Conservation (phyloP, 2,888 invertebrate species). For the Hoplodrina ambigua region DNA sequence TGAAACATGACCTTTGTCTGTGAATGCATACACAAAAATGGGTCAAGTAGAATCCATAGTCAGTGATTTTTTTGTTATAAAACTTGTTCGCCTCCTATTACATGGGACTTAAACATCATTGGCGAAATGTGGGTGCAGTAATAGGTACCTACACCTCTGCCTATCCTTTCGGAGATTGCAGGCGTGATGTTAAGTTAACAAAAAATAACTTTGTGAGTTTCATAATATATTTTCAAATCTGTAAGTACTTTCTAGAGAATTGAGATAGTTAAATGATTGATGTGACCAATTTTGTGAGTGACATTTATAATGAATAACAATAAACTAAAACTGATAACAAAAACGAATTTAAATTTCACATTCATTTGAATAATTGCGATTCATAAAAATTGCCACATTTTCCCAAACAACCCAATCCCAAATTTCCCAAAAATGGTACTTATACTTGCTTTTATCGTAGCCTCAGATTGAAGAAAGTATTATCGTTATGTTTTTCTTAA, state of each 20-base stretch:
- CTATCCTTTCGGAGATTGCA: too few relatives aligned
- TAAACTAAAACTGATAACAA: not conserved
- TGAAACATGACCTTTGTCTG: not conserved
- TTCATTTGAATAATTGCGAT: slow-evolving; percentile 31
- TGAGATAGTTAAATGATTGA: not conserved
- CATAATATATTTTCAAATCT: not conserved
- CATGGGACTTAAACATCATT: too few relatives aligned
- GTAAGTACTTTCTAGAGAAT: not conserved
- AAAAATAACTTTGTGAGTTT: slow-evolving; percentile 2
- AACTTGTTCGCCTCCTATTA: too few relatives aligned
- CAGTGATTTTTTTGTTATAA: too few relatives aligned
- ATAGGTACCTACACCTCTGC: too few relatives aligned
- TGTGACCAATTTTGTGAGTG: not conserved
- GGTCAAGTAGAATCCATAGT: not conserved
- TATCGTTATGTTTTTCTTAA: not conserved
- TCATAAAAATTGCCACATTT: slow-evolving; percentile 31
- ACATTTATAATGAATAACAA: not conserved
- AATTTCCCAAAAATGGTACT: not conserved
- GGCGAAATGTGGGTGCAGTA: too few relatives aligned
- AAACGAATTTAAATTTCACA: not conserved
- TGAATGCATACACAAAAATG: slow-evolving; percentile 2
- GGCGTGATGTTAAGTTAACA: too few relatives aligned
- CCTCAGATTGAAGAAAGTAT: slow-evolving; percentile 2
- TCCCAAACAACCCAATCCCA: not conserved
- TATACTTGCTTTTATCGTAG: slow-evolving; percentile 1